Percentiles rank a stretch among this genome's conserved stretches.
Evolutionary conservation across 2,797 vertebrate genomes (phyloP).

Genomic region (Paratrypauchen microcephalus): DNA sequence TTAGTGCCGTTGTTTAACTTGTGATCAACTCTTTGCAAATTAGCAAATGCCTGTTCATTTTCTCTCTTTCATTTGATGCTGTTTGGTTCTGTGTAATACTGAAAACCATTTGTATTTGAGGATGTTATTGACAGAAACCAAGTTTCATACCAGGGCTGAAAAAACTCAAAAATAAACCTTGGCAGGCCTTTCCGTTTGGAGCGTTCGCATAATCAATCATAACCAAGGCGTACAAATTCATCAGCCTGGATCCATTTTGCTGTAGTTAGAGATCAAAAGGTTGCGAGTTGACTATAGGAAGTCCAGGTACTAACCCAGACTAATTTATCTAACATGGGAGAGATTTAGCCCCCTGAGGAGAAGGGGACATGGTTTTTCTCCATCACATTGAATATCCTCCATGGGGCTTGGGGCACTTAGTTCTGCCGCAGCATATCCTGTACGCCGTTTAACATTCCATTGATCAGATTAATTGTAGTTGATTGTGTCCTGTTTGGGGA

Average conservation of each 20-base stretch:
- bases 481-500: constrained; percentile 72
- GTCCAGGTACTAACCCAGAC: constrained; percentile 78
- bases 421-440: constrained; percentile 70
- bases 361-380: constrained; percentile 77
- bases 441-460: constrained; percentile 74
- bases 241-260: constrained; percentile 99
- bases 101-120: constrained; percentile 10
- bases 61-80: constrained; percentile 37
- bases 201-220: constrained; percentile 89
- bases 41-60: constrained; percentile 15
- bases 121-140: constrained; percentile 28
- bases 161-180: constrained; percentile 64
- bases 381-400: constrained; percentile 72
- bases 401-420: constrained; percentile 71
- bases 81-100: constrained; percentile 20
- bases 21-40: constrained; percentile 73
- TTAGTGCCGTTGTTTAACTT: constrained; percentile 80
- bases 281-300: constrained; percentile 77
- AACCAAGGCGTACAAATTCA: constrained; percentile 90
- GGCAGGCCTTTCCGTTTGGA: constrained; percentile 80
- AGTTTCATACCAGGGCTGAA: constrained; percentile 21
- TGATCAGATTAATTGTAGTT: constrained; percentile 77
- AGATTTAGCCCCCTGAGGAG: constrained; percentile 73
- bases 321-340: constrained; percentile 78
- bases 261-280: constrained; percentile 94